A percentile compares a stretch with the other conserved stretches of the same genome.
phyloP scores from a whole-genome alignment of 2,797 vertebrate genomes.

The Alexandromys oeconomus region DNA sequence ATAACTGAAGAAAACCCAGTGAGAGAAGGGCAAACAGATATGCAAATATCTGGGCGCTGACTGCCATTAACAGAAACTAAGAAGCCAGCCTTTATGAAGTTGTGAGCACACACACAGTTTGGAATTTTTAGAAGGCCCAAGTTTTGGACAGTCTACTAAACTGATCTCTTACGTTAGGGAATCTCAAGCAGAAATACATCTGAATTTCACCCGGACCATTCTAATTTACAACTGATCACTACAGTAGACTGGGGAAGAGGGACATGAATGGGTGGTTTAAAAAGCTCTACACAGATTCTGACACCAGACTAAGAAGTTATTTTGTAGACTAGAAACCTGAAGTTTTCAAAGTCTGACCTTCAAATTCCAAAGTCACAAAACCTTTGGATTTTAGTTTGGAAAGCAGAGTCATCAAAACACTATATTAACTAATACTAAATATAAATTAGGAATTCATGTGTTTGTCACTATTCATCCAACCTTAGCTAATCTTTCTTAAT shows the following conservation, averaged over 20 bases:
- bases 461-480: constrained; percentile 34
- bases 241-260: not conserved
- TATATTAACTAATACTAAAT: constrained; percentile 8
- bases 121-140: not conserved
- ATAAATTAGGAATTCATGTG: constrained; percentile 26
- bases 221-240: constrained; percentile 19
- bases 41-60: not conserved
- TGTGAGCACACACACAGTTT: not conserved
- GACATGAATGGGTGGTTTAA: not conserved
- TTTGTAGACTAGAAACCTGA: constrained; percentile 34
- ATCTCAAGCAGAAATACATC: not conserved
- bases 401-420: constrained; percentile 12
- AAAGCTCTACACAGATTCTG: constrained; percentile 7
- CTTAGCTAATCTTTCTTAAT: constrained; percentile 59
- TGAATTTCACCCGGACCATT: not conserved
- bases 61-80: constrained; percentile 2
- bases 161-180: not conserved
- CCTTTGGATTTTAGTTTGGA: constrained; percentile 40
- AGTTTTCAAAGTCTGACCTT: constrained; percentile 16
- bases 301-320: constrained; percentile 38
- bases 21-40: not conserved
- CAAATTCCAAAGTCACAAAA: constrained; percentile 2
- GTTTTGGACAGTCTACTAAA: not conserved
- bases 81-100: constrained; percentile 47
- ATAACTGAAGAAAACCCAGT: not conserved